Conservation (phyloP, 2,113 vertebrate species). For the Megaceryle maxima region DNA sequence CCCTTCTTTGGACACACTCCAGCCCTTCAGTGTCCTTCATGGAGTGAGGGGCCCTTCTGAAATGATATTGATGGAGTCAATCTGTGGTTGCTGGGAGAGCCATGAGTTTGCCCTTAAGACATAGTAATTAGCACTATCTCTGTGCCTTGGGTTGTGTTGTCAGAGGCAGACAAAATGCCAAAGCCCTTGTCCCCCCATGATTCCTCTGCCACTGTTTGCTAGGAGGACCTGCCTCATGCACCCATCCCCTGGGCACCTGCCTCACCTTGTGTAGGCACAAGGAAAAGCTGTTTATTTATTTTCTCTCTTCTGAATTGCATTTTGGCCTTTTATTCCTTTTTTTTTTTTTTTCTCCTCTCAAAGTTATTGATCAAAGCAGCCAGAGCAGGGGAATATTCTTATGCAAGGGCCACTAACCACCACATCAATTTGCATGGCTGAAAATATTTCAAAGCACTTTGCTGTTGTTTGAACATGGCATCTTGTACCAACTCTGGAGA, state of each 20-base stretch:
- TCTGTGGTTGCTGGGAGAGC: background rate
- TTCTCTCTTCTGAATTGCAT: background rate
- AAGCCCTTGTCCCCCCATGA: fast-evolving
- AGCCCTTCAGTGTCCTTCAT: too few relatives aligned
- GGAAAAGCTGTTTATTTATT: background rate
- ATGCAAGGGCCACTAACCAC: background rate
- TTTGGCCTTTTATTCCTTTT: background rate
- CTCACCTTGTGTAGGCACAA: background rate
- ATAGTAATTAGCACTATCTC: background rate
- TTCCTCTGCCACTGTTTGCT: background rate
- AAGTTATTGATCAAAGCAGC: background rate
- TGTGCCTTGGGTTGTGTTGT: background rate
- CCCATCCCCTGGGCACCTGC: background rate
- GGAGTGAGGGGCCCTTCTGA: too few relatives aligned
- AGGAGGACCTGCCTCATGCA: background rate
- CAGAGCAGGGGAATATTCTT: background rate
- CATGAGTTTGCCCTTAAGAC: background rate
- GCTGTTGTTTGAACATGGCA: fast-evolving
- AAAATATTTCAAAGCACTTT: background rate
- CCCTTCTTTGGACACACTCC: too few relatives aligned
- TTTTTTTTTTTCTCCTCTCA: background rate
- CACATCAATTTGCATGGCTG: background rate
- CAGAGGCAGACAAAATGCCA: background rate
- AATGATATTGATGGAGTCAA: background rate
- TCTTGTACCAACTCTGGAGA: background rate